phyloP scores from a whole-genome alignment of 2,113 vertebrate species.

The Propithecus coquereli region DNA sequence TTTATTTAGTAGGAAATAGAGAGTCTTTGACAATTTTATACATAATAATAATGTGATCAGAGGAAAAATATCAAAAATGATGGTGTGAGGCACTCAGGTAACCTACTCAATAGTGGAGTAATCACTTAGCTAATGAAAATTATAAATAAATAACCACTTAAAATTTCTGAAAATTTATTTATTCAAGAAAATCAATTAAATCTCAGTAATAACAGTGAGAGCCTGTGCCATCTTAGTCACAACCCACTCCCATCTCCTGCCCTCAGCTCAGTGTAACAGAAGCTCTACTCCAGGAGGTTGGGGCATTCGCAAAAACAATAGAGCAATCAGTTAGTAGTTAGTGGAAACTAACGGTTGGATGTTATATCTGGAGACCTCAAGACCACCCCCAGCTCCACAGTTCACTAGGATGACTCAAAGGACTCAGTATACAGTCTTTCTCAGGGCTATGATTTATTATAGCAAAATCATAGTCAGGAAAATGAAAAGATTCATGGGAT shows the following conservation, averaged over 20 bases:
- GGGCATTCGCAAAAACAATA: neutral
- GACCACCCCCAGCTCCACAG: neutral
- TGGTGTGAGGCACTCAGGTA: neutral
- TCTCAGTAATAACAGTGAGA: neutral
- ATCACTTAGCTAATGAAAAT: neutral
- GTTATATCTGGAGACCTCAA: neutral
- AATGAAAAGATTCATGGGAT: neutral
- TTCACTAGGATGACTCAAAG: neutral
- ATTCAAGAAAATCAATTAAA: neutral
- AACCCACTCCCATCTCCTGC: neutral
- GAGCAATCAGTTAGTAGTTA: neutral
- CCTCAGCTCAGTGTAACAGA: neutral
- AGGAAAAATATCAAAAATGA: neutral
- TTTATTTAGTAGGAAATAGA: neutral
- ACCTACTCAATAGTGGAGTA: neutral
- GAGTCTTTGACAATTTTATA: neutral
- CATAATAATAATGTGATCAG: neutral
- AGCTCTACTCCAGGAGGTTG: neutral
- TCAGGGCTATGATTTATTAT: neutral
- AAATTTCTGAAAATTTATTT: neutral
- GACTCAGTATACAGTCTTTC: neutral
- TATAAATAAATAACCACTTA: neutral
- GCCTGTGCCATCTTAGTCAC: neutral
- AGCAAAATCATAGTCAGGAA: neutral
- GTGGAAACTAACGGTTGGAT: neutral